Base-by-base conservation (phyloP, 2,797 vertebrate genomes). In the Coranthus polyacanthus region DNA sequence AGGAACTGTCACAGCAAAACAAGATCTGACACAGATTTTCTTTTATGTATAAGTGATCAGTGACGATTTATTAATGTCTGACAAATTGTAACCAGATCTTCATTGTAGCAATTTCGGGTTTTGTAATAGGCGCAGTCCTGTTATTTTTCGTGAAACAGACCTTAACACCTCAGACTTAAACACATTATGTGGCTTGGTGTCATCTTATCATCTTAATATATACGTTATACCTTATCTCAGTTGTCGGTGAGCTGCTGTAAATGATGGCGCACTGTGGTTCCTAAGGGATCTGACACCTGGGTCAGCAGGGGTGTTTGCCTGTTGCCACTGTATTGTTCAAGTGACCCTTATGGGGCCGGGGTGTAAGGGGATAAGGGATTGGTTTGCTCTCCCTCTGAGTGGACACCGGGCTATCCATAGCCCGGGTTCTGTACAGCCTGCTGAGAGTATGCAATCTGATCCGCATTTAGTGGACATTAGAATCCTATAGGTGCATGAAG, bases 371-470 rank as follows among this genome's bases (percentile, higher is more conserved):
- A 94, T 92, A 90, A 92, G 88, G 86, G 81, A 79, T 88, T 81
- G 82, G 81, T 82, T 84, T 79, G 77, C 89, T 87, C 90, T 92
- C 89, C 85, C 91, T 91, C 84, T 78, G 89, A 90, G 89, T 91
- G 88, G 88, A 91, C 81, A 72, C 79, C 61, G 47, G 75, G 83
- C 80, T 85, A 91, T 91, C 89, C 90, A 90, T 91, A 81, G 81
- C 89, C 85, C 29, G 51, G 60, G 29, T 60, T 83, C 73, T 71
- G 54, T 65, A 36, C 79, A 71, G 66, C 63, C 84, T 77, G 92
- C 84, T 81, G 86, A 92, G 86, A 89, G 92, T 84, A 85, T 88
- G 92, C 87, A 93, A 94, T 86, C 77, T 71, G 90, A 94, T 92
- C 90, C 64, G 29, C 73, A 61, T 80, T 75, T 66, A 72, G 81